phyloP scores from a whole-genome alignment of 2,113 vertebrate genomes.

The Phalacrocorax aristotelis region DNA sequence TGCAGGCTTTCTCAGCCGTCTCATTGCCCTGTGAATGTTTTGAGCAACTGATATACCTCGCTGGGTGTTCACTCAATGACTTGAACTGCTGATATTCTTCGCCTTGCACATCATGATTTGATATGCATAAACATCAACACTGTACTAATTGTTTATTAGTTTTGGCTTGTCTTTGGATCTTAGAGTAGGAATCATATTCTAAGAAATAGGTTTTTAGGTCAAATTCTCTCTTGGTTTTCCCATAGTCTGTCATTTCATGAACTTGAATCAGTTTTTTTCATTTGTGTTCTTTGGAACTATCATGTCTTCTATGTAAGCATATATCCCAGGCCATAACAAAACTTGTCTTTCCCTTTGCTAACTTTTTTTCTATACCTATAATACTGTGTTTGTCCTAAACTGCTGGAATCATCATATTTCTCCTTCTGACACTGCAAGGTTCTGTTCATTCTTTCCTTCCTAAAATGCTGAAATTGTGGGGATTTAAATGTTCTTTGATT shows the following conservation, averaged over 20 bases:
- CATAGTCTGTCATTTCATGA: constrained; percentile 52
- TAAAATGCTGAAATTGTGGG: neutral
- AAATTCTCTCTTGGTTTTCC: constrained; percentile 62
- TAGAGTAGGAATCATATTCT: constrained; percentile 33
- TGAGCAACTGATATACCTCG: constrained; percentile 8
- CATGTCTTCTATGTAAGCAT: constrained; percentile 40
- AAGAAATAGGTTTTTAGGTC: constrained; percentile 62
- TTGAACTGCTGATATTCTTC: constrained; percentile 22
- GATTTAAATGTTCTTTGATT: neutral
- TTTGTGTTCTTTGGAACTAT: constrained; percentile 66
- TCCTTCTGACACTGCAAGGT: neutral
- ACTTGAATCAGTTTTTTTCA: constrained; percentile 10
- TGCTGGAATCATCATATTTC: neutral
- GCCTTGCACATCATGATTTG: constrained; percentile 23
- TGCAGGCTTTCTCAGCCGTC: neutral
- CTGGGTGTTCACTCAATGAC: constrained; percentile 44
- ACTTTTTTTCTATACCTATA: constrained; percentile 35
- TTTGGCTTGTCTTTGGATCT: constrained; percentile 57
- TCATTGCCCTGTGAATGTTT: neutral
- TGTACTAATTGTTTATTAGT: constrained; percentile 62
- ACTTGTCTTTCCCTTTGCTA: neutral
- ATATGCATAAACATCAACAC: constrained; percentile 16
- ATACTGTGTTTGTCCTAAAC: neutral
- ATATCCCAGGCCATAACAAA: constrained; percentile 4
- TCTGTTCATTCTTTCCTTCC: neutral